Base-by-base conservation (phyloP, 2,888 invertebrate species). In the Hypena proboscidalis region DNA sequence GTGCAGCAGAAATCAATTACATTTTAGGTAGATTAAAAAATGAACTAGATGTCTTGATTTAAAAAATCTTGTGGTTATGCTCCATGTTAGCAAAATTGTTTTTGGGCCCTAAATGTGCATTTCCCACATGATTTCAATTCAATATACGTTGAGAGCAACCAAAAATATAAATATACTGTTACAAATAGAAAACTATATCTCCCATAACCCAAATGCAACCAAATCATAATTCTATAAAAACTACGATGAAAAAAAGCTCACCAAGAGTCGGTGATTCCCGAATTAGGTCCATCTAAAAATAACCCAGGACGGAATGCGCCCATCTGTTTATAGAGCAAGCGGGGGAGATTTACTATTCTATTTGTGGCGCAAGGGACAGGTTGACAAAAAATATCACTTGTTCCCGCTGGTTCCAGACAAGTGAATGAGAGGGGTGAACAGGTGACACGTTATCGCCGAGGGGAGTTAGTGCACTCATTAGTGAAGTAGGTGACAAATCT, bases 311-410 rank as follows among this genome's bases (percentile, higher is more conserved):
- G 86, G 88, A 87, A 88, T 88, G 87, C 77, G 85, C 74, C 68
- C 82, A 76, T 80, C 86, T 84, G 86, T 83, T 87, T 84, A 83
- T 87, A 88, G 86, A 74, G 74, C 60, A 80, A 70, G 83, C 82
- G 85, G 82, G 87, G 80, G 87, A 78, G 77, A 70, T 70, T 60
- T 67, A 72, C 76, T 74, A 66, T 67, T 69, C 74, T 80, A 78
- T 77, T 77, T 74, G 49, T 58, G 74, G 52, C 45, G 47, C 58
- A 63, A 62, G 66, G 67, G 53, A 67, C 84, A 84, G 82, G 85
- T 85, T 75, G 62, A 76, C 74, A 74, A 73, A 73, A 74, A 74
- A 58, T 36, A 29, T 0, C 44, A 61, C 59, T 53, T 58, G 46
- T 38, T 51, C 44, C 38, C 41, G 48, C 51, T 58, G 46, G 37